Base-by-base conservation (phyloP, 1,140 invertebrate species). In the Telenomus remus region DNA sequence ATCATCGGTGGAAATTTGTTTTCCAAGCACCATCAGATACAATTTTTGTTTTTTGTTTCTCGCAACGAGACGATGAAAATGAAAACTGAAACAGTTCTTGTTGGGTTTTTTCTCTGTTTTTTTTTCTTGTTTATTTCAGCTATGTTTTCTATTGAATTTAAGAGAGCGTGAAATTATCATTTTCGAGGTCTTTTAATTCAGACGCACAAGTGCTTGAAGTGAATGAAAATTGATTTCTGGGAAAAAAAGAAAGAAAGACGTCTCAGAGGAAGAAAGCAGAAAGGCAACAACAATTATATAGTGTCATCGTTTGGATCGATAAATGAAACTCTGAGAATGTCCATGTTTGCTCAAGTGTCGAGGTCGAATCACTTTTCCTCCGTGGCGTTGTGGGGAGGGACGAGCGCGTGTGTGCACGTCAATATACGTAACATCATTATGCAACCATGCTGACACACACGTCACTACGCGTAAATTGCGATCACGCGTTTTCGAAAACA, bases 381-480 rank as follows among this genome's bases (percentile, higher is more conserved):
- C 44, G 53, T 60, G 50, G 73, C 73, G 66, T 73, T 59, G 59
- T 43, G 64, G 70, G 70, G 76, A 66, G 19, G 6, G 64, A 70
- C 61, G 54, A 65, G 60, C 56, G 76, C 55, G 70, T 74, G 69
- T 61, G 47, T 78, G 59, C 60, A 73, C 56, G 74, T 73, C 70
- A 69, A 61, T 66, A 70, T 71, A 74, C 70, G 76, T 78, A 78
- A 78, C 61, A 33, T 71, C 66, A 71, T 78, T 78, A 78, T 71
- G 76, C 76, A 78, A 74, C 64, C 13, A 33, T 39, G 37, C 53
- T 69, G 75, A 49, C 13, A 59, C 68, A 59, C 61, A 59, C 54
- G 70, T 78, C 69, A 70, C 44, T 33, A 51, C 27, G 50, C 35
- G 39, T 57, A 44, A 60, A 15, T 16, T 43, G 15, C 13, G 53